Percentiles rank a stretch among this genome's conserved stretches.
Evolutionary conservation across 2,888 invertebrate species (phyloP).

Genomic region (Blastobasis lacticolella): DNA sequence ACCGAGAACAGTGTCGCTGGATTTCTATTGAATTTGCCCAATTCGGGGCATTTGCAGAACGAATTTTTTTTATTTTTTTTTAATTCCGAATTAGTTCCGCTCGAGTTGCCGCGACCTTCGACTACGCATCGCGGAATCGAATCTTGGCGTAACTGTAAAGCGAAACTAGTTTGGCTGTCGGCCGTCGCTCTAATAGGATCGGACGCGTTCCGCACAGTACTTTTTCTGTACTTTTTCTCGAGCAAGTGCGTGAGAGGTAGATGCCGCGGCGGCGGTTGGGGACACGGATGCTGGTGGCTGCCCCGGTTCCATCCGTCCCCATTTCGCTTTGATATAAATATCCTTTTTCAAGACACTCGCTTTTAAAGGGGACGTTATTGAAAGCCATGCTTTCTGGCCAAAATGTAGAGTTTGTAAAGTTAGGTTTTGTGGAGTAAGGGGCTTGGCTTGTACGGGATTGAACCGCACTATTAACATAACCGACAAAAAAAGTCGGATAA

Average conservation of each 20-base stretch:
- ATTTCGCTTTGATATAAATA: conserved; percentile 14
- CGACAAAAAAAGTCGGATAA: no score
- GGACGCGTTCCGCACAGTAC: conserved; percentile 40
- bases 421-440: no score
- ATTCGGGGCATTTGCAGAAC: conserved; percentile 30
- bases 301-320: conserved; percentile 23
- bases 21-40: neutral
- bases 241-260: conserved; percentile 26
- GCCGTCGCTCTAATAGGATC: conserved; percentile 55
- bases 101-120: conserved; percentile 60
- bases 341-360: no score
- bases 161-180: conserved; percentile 58
- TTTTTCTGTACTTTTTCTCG: conserved; percentile 49
- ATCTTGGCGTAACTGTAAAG: conserved; percentile 56
- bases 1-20: no score
- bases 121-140: conserved; percentile 53
- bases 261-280: neutral
- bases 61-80: no score
- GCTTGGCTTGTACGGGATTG: no score
- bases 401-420: no score
- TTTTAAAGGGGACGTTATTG: no score
- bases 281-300: conserved; percentile 19
- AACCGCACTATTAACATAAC: no score
- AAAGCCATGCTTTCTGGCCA: no score
- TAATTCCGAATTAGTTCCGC: conserved; percentile 48